Conservation (phyloP, 2,113 vertebrate genomes). For the Hippocampus guttulatus region DNA sequence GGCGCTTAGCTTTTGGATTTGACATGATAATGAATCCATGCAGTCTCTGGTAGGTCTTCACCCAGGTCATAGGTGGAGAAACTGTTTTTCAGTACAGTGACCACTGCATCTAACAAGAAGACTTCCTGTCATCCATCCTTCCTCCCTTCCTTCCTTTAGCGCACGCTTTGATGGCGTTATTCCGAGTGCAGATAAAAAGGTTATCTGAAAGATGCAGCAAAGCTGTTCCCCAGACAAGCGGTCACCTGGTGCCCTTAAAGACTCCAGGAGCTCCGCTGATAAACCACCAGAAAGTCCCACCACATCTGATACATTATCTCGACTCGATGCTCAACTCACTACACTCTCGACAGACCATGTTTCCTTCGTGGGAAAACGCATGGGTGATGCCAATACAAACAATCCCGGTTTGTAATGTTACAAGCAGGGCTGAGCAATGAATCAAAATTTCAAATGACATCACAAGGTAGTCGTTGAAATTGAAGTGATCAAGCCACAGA, state of each 20-base stretch:
- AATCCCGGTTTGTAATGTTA: too few relatives aligned
- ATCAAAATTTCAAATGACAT: too few relatives aligned
- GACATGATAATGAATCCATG: too few relatives aligned
- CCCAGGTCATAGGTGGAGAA: too few relatives aligned
- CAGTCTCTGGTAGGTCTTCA: too few relatives aligned
- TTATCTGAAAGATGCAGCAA: conserved; percentile 52
- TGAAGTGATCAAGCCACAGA: too few relatives aligned
- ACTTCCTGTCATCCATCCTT: conserved; percentile 4
- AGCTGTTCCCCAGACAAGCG: conserved; percentile 33
- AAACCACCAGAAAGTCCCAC: conserved; percentile 42
- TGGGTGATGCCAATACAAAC: background rate
- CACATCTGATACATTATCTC: conserved; percentile 52
- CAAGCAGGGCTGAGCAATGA: too few relatives aligned
- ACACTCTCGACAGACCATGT: background rate
- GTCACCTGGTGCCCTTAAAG: conserved; percentile 48
- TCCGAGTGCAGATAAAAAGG: conserved; percentile 50
- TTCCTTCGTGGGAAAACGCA: background rate
- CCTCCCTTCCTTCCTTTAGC: conserved; percentile 12
- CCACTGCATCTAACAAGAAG: background rate
- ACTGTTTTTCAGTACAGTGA: too few relatives aligned
- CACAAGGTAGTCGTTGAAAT: too few relatives aligned
- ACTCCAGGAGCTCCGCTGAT: conserved; percentile 48
- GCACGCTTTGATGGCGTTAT: conserved; percentile 37
- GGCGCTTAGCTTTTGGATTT: too few relatives aligned
- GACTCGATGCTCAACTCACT: conserved; percentile 8